Evolutionary conservation across 37 sponge, comb jelly and placozoan species (phyloP).

Genomic region (Halisarca cf. caerulea): DNA sequence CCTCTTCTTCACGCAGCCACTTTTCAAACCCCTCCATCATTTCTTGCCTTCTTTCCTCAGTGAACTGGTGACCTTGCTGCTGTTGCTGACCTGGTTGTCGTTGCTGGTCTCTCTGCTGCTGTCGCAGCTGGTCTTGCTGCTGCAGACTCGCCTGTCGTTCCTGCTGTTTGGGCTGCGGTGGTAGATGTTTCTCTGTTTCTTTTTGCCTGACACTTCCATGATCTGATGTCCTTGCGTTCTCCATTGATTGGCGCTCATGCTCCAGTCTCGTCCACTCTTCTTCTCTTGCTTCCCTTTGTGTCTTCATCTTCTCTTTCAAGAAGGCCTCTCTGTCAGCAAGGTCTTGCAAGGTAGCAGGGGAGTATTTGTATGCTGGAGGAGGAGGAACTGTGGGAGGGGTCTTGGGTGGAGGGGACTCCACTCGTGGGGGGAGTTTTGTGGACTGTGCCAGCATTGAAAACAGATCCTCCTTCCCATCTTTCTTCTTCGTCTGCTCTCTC

Average conservation of each 20-base stretch:
- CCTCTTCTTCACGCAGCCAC: conserved; percentile 4
- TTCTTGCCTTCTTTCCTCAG: background rate
- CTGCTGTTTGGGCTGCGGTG: no score
- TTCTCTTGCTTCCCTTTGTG: background rate
- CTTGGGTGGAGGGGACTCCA: background rate
- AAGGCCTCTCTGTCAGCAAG: conserved; percentile 7
- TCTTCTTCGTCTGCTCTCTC: background rate
- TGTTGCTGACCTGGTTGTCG: background rate
- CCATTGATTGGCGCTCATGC: background rate
- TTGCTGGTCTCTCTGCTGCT: background rate
- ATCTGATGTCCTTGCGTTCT: background rate
- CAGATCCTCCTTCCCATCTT: background rate
- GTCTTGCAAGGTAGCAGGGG: conserved; percentile 12
- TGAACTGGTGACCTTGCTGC: background rate
- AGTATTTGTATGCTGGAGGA: background rate
- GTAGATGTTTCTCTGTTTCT: background rate
- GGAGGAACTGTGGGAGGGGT: background rate
- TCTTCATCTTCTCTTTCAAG: conserved; percentile 19
- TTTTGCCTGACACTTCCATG: background rate
- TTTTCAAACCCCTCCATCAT: background rate
- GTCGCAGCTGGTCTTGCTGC: background rate
- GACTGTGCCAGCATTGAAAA: conserved; percentile 12
- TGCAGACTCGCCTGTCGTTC: background rate
- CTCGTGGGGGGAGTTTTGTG: background rate
- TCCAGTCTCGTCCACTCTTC: conserved; percentile 28